Percentiles rank a stretch among this genome's conserved stretches.
Conservation (phyloP, 2,888 invertebrate species). For the Lamellibrachia columna region DNA sequence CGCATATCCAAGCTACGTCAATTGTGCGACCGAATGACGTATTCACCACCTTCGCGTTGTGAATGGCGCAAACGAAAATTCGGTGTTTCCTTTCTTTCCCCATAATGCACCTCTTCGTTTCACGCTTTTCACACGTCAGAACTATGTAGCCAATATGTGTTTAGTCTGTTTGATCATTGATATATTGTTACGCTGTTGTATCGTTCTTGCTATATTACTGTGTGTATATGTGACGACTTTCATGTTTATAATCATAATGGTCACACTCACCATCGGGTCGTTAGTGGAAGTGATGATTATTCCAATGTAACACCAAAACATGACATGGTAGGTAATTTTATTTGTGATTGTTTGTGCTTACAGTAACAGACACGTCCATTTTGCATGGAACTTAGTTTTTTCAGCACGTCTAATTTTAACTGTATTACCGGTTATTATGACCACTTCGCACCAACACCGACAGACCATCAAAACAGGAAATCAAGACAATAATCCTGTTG, state of each 20-base stretch:
- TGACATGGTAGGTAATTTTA: not conserved
- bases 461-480: too few relatives aligned
- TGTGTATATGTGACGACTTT: not conserved
- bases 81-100: too few relatives aligned
- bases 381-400: too few relatives aligned
- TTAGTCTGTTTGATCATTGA: not conserved
- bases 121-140: not conserved
- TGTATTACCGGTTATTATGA: too few relatives aligned
- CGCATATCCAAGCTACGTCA: not conserved
- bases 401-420: too few relatives aligned
- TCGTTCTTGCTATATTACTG: not conserved
- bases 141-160: not conserved
- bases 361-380: too few relatives aligned
- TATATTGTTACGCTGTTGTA: not conserved
- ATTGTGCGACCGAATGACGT: not conserved
- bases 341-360: not conserved
- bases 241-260: not conserved
- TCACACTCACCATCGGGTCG: not conserved
- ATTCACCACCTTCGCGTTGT: not conserved
- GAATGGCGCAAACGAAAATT: not conserved
- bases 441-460: too few relatives aligned
- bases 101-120: too few relatives aligned
- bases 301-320: not conserved
- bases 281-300: not conserved
- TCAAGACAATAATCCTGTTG: too few relatives aligned